Conservation (phyloP, 2,113 vertebrate species). For the Dendropsophus ebraccatus region DNA sequence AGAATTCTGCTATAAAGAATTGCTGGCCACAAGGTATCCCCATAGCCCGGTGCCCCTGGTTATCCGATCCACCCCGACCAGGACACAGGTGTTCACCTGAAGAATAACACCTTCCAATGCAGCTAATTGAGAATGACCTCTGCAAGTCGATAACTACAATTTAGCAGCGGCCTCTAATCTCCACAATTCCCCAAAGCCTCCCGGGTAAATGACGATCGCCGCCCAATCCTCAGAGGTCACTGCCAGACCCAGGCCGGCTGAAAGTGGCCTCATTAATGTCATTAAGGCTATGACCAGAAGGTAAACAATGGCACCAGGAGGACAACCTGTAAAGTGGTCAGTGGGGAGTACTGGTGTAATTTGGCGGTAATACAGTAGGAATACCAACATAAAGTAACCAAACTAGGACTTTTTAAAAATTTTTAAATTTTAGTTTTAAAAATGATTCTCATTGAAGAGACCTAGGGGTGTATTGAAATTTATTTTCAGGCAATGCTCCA, state of each 20-base stretch:
- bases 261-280: conserved; percentile 27
- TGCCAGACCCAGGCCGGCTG: conserved; percentile 11
- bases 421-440: neutral
- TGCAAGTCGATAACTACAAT: neutral
- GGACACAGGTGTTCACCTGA: conserved; percentile 22
- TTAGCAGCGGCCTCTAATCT: conserved; percentile 28
- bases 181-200: conserved; percentile 26
- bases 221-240: conserved; percentile 29
- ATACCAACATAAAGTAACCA: neutral
- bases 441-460: no score
- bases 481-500: no score
- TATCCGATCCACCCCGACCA: neutral
- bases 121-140: conserved; percentile 31
- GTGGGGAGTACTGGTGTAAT: conserved; percentile 9
- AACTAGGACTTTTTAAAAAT: neutral
- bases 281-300: conserved; percentile 13
- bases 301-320: neutral
- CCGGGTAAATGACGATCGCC: conserved; percentile 2
- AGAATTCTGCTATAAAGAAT: neutral
- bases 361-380: neutral
- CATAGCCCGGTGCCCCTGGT: neutral
- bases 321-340: conserved; percentile 31
- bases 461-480: no score
- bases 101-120: conserved; percentile 4
- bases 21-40: neutral